Evolutionary conservation across 2,797 vertebrate species (phyloP).

Genomic region (Pangasius krempfi): DNA sequence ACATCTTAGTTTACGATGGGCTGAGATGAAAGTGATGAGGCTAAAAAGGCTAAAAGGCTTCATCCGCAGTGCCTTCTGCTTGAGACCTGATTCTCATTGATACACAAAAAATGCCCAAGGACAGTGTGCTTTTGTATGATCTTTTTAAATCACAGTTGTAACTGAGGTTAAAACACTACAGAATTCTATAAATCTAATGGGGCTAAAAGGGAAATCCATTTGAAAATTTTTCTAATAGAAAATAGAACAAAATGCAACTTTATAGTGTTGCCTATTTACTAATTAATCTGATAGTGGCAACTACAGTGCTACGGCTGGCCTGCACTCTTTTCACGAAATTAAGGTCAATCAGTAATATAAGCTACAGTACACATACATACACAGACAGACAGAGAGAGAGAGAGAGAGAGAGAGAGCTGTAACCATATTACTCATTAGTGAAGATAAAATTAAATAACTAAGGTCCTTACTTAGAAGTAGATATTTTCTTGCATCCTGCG

Average conservation of each 20-base stretch:
- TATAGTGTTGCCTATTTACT: not conserved
- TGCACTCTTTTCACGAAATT: not conserved
- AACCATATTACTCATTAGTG: not conserved
- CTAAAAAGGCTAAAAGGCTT: conserved; percentile 37
- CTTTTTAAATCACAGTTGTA: not conserved
- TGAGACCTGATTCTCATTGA: conserved; percentile 8
- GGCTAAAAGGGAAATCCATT: not conserved
- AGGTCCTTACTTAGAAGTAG: not conserved
- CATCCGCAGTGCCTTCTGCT: conserved; percentile 52
- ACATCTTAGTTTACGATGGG: not conserved
- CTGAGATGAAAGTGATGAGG: not conserved
- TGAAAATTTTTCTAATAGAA: not conserved
- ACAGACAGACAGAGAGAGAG: not conserved
- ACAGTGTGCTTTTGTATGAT: not conserved
- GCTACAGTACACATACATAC: not conserved
- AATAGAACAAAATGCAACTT: not conserved
- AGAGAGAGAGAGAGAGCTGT: not conserved
- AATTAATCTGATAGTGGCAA: not conserved
- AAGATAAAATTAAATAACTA: not conserved
- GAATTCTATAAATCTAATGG: not conserved
- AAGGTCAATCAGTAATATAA: not conserved
- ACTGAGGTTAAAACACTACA: not conserved
- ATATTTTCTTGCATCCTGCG: not conserved
- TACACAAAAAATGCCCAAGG: not conserved
- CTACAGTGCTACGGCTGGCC: not conserved